Evolutionary conservation across 2,113 vertebrate genomes (phyloP).

Genomic region (Bucco capensis): DNA sequence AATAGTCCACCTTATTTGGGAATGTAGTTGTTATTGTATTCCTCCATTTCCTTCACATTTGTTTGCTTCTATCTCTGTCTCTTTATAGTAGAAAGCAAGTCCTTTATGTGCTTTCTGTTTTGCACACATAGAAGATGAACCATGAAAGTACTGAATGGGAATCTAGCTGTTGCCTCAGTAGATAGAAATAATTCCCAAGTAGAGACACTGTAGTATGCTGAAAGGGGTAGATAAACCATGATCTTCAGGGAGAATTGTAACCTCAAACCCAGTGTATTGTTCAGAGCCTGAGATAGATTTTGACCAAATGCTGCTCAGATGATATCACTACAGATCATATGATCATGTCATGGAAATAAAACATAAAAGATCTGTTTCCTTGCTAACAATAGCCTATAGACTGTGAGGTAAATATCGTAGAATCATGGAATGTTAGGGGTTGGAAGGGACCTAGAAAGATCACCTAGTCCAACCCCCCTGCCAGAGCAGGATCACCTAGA

Average conservation of each 20-base stretch:
- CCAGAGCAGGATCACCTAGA: too few relatives aligned
- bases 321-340: neutral
- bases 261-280: neutral
- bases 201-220: neutral
- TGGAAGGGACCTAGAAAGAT: too few relatives aligned
- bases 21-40: neutral
- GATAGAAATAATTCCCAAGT: neutral
- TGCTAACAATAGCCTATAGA: neutral
- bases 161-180: neutral
- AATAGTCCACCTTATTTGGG: neutral
- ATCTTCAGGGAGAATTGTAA: neutral
- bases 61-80: neutral
- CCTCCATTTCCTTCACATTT: neutral
- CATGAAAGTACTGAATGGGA: neutral
- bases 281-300: neutral
- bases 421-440: too few relatives aligned
- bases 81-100: neutral
- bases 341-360: neutral
- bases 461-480: too few relatives aligned
- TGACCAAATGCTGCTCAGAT: neutral
- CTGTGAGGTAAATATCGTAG: neutral
- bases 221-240: neutral
- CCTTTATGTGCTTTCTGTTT: neutral
- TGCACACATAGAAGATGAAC: neutral
- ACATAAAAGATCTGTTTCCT: neutral